Percentiles rank a stretch among this genome's conserved stretches.
Conservation (phyloP, 2,113 vertebrate genomes). For the Lucifuga dentata region DNA sequence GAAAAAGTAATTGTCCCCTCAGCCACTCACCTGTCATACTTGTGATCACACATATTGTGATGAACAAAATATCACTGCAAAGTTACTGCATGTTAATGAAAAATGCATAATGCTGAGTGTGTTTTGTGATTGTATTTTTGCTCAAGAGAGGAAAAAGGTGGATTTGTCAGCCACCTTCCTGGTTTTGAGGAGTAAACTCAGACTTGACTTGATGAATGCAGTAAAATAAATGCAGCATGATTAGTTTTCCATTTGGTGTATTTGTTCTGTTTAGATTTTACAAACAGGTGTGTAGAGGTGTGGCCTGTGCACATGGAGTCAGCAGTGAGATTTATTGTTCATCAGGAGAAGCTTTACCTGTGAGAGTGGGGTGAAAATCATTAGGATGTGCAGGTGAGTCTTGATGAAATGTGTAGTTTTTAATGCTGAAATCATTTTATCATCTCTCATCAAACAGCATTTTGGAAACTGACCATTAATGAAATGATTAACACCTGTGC, state of each 20-base stretch:
- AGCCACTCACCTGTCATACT: conserved; percentile 1
- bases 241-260: background rate
- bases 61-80: too few relatives aligned
- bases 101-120: background rate
- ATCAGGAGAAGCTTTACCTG: conserved; percentile 6
- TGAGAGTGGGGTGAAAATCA: background rate
- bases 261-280: conserved; percentile 14
- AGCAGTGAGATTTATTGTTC: background rate
- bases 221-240: conserved; percentile 47
- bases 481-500: conserved; percentile 34
- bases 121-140: conserved; percentile 5
- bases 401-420: background rate
- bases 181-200: background rate
- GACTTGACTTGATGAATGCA: conserved; percentile 16
- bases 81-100: conserved; percentile 11
- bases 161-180: conserved; percentile 45
- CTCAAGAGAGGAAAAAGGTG: conserved; percentile 44
- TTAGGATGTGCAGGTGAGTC: conserved; percentile 52
- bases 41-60: too few relatives aligned
- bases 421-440: background rate
- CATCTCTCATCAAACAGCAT: background rate
- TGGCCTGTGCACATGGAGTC: conserved; percentile 32
- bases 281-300: conserved; percentile 63
- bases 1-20: too few relatives aligned
- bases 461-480: conserved; percentile 4